Conservation (phyloP, 2,888 invertebrate genomes). For the Oligia fasciuncula region DNA sequence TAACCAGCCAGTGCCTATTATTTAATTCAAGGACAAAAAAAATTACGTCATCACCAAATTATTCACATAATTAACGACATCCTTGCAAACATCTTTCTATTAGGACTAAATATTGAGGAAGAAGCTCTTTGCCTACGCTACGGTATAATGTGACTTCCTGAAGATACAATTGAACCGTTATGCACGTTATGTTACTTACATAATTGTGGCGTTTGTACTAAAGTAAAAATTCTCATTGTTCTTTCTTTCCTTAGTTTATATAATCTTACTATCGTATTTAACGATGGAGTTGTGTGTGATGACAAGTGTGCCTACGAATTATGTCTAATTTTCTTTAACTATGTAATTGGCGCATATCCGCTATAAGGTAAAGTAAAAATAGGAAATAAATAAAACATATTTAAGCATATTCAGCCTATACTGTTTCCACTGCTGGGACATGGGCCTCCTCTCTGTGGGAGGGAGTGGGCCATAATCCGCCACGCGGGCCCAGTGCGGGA, state of each 20-base stretch:
- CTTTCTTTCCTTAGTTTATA: not conserved
- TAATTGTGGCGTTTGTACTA: not conserved
- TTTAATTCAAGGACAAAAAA: conserved; percentile 34
- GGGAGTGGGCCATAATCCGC: no score
- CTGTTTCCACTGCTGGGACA: no score
- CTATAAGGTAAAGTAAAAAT: not conserved
- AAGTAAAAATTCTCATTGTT: not conserved
- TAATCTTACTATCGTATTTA: not conserved
- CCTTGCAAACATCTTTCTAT: conserved; percentile 49
- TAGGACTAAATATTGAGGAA: conserved; percentile 34
- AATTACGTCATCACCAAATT: conserved; percentile 37
- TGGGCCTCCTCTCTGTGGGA: no score
- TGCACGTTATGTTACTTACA: not conserved
- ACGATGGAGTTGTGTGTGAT: no score
- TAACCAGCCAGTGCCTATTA: conserved; percentile 4
- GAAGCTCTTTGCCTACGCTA: conserved; percentile 27
- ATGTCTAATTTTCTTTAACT: not conserved
- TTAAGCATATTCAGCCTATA: no score
- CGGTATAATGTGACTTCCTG: conserved; percentile 23
- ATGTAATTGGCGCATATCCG: not conserved
- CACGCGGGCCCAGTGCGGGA: no score
- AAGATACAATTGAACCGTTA: conserved; percentile 2
- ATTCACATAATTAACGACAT: conserved; percentile 54
- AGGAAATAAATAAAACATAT: not conserved
- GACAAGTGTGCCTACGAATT: no score